A percentile compares a stretch with the other conserved stretches of the same genome.
phyloP scores from a whole-genome alignment of 64 coral and sea anemone species.

The Stichodactyla helianthus region DNA sequence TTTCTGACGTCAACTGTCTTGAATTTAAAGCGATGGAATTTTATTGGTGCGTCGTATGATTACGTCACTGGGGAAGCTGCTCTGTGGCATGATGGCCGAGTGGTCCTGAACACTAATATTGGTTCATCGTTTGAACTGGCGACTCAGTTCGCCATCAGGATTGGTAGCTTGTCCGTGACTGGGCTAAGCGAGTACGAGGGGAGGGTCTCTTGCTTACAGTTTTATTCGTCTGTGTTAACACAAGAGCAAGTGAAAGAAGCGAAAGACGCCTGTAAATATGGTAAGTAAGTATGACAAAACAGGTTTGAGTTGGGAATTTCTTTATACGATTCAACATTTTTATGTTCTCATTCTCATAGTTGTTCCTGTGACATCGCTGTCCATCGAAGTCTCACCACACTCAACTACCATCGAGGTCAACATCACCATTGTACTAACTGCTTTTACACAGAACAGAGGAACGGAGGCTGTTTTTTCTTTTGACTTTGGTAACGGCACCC shows the following conservation, averaged over 20 bases:
- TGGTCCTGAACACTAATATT: conserved; percentile 18
- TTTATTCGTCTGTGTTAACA: conserved; percentile 53
- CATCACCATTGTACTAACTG: conserved; percentile 27
- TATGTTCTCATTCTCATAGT: conserved; percentile 1
- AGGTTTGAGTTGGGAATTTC: neutral
- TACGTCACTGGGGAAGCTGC: conserved; percentile 41
- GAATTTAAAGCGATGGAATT: conserved; percentile 48
- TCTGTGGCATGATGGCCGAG: conserved; percentile 50
- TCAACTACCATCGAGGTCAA: conserved; percentile 31
- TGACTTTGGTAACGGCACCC: conserved; percentile 47
- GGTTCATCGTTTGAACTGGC: conserved; percentile 28
- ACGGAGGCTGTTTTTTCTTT: conserved; percentile 29
- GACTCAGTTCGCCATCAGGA: conserved; percentile 40
- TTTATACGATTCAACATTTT: neutral
- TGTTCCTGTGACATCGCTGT: conserved; percentile 31
- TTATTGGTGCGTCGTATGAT: conserved; percentile 58
- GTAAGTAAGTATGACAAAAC: conserved; percentile 31
- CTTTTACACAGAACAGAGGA: conserved; percentile 9
- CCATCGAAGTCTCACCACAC: conserved; percentile 25
- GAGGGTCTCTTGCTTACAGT: conserved; percentile 50
- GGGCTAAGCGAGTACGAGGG: conserved; percentile 19
- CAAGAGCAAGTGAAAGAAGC: conserved; percentile 26
- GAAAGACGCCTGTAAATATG: conserved; percentile 25
- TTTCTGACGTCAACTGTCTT: conserved; percentile 18
- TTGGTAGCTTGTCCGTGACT: conserved; percentile 38